phyloP scores from a whole-genome alignment of 2,797 vertebrate genomes.

The Thamnophis elegans region DNA sequence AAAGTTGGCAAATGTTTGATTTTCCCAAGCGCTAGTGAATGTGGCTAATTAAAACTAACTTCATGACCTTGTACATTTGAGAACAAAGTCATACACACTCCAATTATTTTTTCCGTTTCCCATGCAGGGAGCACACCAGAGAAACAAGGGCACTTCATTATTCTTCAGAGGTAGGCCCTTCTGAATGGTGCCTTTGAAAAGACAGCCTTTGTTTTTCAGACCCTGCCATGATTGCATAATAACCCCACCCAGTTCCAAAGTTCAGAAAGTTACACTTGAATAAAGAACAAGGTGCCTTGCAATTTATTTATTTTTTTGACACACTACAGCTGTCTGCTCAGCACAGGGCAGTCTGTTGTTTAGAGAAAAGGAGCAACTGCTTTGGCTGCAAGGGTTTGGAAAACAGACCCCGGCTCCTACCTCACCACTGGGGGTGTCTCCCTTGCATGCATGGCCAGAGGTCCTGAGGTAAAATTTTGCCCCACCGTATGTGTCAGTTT shows the following conservation, averaged over 20 bases:
- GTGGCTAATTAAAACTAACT: not conserved
- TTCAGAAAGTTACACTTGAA: constrained; percentile 51
- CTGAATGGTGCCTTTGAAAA: constrained; percentile 44
- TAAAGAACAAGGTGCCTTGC: constrained; percentile 29
- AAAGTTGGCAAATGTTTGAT: constrained; percentile 53
- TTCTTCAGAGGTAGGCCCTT: constrained; percentile 35
- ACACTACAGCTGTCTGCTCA: not conserved
- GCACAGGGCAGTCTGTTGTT: not conserved
- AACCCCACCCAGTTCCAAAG: constrained; percentile 42
- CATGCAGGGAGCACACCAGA: constrained; percentile 31
- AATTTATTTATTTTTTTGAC: constrained; percentile 19
- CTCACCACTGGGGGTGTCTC: not conserved
- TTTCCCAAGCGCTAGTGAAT: constrained; percentile 41
- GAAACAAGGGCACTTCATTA: constrained; percentile 53
- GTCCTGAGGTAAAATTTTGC: not conserved
- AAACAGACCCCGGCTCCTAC: not conserved
- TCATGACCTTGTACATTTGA: constrained; percentile 37
- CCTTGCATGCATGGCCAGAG: not conserved
- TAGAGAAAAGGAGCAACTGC: not conserved
- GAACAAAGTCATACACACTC: constrained; percentile 43
- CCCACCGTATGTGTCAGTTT: not conserved
- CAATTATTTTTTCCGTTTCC: constrained; percentile 44
- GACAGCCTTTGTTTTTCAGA: constrained; percentile 41
- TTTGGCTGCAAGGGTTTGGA: not conserved
- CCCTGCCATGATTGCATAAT: constrained; percentile 36